A percentile compares a stretch with the other conserved stretches of the same genome.
Evolutionary conservation across 2,888 invertebrate genomes (phyloP).

Genomic region (Melanchra persicariae): DNA sequence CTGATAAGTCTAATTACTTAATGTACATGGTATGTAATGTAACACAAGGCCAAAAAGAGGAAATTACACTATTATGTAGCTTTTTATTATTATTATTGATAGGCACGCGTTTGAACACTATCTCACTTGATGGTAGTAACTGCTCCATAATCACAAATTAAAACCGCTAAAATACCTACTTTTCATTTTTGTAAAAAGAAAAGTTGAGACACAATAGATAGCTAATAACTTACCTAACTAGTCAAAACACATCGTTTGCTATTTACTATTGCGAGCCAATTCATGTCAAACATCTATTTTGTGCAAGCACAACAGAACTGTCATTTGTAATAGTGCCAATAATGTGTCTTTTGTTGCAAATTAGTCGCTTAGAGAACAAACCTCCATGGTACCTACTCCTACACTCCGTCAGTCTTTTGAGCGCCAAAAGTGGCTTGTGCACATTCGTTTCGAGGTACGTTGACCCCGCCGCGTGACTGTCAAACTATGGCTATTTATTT

Average conservation of each 20-base stretch:
- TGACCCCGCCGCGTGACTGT: slow-evolving; percentile 61
- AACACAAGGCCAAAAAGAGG: neutral
- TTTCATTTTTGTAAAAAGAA: slow-evolving; percentile 6
- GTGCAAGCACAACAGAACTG: slow-evolving; percentile 31
- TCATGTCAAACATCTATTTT: slow-evolving; percentile 29
- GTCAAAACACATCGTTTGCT: slow-evolving; percentile 26
- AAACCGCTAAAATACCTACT: neutral
- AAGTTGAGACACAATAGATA: slow-evolving; percentile 11
- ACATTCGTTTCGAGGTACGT: slow-evolving; percentile 51
- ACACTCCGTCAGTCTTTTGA: slow-evolving; percentile 23
- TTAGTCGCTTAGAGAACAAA: slow-evolving; percentile 52
- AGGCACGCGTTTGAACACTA: too few relatives aligned
- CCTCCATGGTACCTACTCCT: slow-evolving; percentile 25
- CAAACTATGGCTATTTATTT: slow-evolving; percentile 58
- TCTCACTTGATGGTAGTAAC: too few relatives aligned
- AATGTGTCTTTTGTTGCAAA: slow-evolving; percentile 53
- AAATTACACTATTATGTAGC: slow-evolving; percentile 11
- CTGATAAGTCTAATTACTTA: neutral
- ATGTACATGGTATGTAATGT: neutral
- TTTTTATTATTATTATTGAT: too few relatives aligned
- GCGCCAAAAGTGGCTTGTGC: slow-evolving; percentile 37
- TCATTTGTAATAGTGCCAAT: slow-evolving; percentile 19
- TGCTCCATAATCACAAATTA: too few relatives aligned
- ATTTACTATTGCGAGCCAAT: slow-evolving; percentile 7
- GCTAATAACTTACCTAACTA: slow-evolving; percentile 9